Conservation (phyloP, 2,888 invertebrate genomes). For the Acleris laterana region DNA sequence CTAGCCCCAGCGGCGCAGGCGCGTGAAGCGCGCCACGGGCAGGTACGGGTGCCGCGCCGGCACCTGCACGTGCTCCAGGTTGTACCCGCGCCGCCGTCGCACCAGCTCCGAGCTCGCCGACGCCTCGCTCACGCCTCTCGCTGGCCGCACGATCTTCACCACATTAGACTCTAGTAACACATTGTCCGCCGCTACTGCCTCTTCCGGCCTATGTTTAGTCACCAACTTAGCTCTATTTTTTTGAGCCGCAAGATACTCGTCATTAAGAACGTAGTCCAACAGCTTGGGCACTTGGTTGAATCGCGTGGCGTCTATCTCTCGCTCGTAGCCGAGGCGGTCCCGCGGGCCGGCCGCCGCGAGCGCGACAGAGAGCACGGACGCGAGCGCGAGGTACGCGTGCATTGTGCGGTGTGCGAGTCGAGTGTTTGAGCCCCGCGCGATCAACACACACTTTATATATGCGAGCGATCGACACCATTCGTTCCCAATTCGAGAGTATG, state of each 20-base stretch:
- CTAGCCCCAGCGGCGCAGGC: slow-evolving; percentile 80
- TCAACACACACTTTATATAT: slow-evolving; percentile 78
- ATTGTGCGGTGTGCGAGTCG: slow-evolving; percentile 73
- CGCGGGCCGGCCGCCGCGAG: slow-evolving; percentile 51
- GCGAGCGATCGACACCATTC: slow-evolving; percentile 76
- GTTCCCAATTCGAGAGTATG: slow-evolving; percentile 76
- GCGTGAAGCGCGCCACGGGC: slow-evolving; percentile 71
- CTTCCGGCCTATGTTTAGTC: slow-evolving; percentile 69
- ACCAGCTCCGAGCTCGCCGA: slow-evolving; percentile 58
- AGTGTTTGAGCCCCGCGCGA: slow-evolving; percentile 79
- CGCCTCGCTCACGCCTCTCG: slow-evolving; percentile 37
- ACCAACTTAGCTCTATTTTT: slow-evolving; percentile 74
- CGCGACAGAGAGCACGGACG: slow-evolving; percentile 52
- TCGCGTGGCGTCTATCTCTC: slow-evolving; percentile 70
- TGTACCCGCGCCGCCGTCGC: slow-evolving; percentile 75
- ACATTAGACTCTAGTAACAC: slow-evolving; percentile 76
- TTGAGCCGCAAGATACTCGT: slow-evolving; percentile 62
- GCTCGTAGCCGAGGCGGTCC: slow-evolving; percentile 72
- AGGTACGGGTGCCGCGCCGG: slow-evolving; percentile 79
- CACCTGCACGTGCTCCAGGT: slow-evolving; percentile 79
- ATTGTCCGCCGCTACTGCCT: slow-evolving; percentile 69
- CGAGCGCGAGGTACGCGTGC: slow-evolving; percentile 76
- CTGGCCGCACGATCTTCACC: slow-evolving; percentile 67
- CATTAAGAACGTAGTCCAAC: slow-evolving; percentile 65
- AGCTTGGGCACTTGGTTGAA: slow-evolving; percentile 69